Base-by-base conservation (phyloP, 2,888 invertebrate species). In the Odontocerum albicorne region DNA sequence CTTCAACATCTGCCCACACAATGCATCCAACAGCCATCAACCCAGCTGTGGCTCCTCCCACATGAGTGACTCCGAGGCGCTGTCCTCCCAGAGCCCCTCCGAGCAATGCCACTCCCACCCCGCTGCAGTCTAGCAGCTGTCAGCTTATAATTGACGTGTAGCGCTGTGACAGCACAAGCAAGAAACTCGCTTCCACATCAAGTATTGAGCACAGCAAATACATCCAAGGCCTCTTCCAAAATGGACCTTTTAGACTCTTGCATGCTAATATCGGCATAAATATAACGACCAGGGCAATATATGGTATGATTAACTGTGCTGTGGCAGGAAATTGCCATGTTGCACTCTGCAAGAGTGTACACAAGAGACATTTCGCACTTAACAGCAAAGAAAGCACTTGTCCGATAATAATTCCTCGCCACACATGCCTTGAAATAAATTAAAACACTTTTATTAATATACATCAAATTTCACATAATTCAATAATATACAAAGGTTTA, bases 151-250 rank as follows among this genome's bases (percentile, higher is more conserved):
- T 77, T 1, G 77, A 78, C 1, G 77, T 77, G 63, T 72, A 78
- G 12, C 55, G 65, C 72, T 92, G 92, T 1, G 92, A 90, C 68
- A 86, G 83, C 12, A 91, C 88, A 57, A 92, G 80, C 58, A 92
- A 74, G 70, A 87, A 92, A 67, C 89, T 88, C 4, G 92, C 92
- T 73, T 92, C 90, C n/a, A 93, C 92, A 67, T 93, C 92, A 57
- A 91, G 80, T 44, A 86, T 71, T 21, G 91, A 89, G 10, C 92
- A 79, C 61, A 92, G 72, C 57, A 90, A 72, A 65, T 92, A 85
- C 63, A 90, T 82, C 87, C 88, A 90, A 67, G 86, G 89, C 69
- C 87, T 82, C 66, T 82, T 80, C 64, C 81, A 80, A 61, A 90
- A 71, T 39, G 86, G 80, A 42, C 82, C 78, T 62, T 84, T 78